These are phyloP conservation scores for Sander lucioperca DNA, from an alignment of 2,113 vertebrate genomes.

Conservation along the genomic window DNA sequence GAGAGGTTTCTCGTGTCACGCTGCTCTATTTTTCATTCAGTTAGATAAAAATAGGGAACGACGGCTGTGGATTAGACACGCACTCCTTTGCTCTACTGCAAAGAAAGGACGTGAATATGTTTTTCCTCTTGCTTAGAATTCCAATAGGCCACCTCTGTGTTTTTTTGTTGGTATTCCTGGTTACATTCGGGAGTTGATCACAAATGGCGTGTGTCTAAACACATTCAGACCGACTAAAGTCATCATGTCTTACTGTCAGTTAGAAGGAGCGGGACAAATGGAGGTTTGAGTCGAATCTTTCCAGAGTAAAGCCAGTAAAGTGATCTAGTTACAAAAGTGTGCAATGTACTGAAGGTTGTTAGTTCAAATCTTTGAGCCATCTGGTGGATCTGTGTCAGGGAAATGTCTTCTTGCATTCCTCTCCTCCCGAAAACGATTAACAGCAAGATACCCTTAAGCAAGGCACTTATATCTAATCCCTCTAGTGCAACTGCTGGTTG, in stretches of 20 bases:
- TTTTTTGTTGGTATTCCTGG: background rate
- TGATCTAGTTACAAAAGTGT: background rate
- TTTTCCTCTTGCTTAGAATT: background rate
- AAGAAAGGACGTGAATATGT: constrained; percentile 3
- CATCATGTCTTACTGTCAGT: background rate
- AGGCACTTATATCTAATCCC: constrained; percentile 29
- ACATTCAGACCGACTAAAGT: background rate
- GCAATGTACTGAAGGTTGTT: constrained; percentile 1
- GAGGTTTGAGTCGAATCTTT: background rate
- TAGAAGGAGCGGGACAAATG: background rate
- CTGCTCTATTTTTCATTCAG: constrained; percentile 48
- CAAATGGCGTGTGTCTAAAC: background rate
- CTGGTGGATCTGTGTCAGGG: background rate
- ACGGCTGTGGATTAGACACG: constrained; percentile 29
- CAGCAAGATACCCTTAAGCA: constrained; percentile 25
- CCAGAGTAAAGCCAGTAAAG: background rate
- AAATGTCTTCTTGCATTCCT: background rate
- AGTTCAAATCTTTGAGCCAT: constrained; percentile 11
- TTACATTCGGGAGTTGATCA: background rate
- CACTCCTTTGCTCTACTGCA: constrained; percentile 27
- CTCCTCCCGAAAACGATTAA: background rate
- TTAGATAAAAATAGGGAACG: constrained; percentile 24
- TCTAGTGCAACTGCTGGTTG: constrained; percentile 4
- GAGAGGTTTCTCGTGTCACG: constrained; percentile 27
- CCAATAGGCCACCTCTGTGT: background rate